These are phyloP conservation scores for Lordiphosa clarofinis DNA, from an alignment of 1,140 invertebrate genomes.

Conservation along the genomic window DNA sequence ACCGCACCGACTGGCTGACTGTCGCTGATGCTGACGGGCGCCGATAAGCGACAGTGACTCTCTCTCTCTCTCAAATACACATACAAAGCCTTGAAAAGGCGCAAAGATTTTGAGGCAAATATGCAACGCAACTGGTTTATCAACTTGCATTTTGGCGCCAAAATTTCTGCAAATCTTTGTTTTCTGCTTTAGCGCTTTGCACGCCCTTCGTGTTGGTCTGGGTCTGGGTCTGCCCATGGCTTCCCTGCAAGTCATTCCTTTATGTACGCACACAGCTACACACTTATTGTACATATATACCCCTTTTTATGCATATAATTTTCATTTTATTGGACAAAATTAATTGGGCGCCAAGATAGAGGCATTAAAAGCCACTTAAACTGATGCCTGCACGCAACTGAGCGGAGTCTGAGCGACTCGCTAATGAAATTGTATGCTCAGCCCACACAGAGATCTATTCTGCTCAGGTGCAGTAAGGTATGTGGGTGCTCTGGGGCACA, in stretches of 20 bases:
- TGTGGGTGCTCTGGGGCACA: constrained; percentile 13
- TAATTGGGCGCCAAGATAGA: constrained; percentile 77
- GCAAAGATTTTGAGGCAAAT: constrained; percentile 61
- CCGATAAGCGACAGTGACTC: constrained; percentile 49
- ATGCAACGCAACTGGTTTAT: constrained; percentile 78
- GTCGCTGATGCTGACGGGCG: constrained; percentile 44
- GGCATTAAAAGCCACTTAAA: constrained; percentile 73
- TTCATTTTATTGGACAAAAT: constrained; percentile 73
- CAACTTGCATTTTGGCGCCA: constrained; percentile 78
- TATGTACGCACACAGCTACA: constrained; percentile 2
- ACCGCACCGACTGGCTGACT: constrained; percentile 50
- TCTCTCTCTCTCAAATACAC: constrained; percentile 27
- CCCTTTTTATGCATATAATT: constrained; percentile 68
- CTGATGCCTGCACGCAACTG: constrained; percentile 39
- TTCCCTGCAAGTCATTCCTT: constrained; percentile 12
- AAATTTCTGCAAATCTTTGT: constrained; percentile 76
- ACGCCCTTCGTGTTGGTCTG: constrained; percentile 51
- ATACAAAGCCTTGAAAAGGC: constrained; percentile 41
- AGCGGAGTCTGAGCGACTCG: constrained; percentile 22
- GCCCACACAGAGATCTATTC: constrained; percentile 8
- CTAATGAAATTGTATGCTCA: constrained; percentile 65
- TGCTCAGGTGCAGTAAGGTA: background rate
- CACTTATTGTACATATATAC: constrained; percentile 15
- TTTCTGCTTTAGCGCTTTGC: constrained; percentile 62
- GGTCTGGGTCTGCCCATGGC: background rate